Evolutionary conservation across 2,888 invertebrate species (phyloP).

Genomic region (Daptonema setosum): DNA sequence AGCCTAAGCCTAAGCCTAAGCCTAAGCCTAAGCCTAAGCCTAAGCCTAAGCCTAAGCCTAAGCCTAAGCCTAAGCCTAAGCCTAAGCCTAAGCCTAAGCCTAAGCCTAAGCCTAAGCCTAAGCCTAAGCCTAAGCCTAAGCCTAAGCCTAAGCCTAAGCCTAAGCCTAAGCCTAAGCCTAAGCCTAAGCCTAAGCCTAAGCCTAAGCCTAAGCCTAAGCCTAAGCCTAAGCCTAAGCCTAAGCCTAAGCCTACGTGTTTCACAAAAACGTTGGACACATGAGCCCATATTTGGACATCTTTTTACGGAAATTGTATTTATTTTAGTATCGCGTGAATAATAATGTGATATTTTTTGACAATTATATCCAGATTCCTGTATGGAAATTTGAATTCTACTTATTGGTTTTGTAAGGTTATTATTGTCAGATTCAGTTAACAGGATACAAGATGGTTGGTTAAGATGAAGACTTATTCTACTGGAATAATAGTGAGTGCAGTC

Average conservation of each 20-base stretch:
- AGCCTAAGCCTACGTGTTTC: conserved; percentile 1
- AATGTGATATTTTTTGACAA: too few species aligned
- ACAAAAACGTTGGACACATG: too few species aligned
- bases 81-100: neutral
- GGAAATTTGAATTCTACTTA: too few species aligned
- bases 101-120: neutral
- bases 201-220: conserved; percentile 2
- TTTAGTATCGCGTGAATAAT: too few species aligned
- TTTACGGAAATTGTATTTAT: too few species aligned
- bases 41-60: conserved; percentile 1
- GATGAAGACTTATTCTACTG: too few species aligned
- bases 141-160: conserved; percentile 1
- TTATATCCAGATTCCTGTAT: too few species aligned
- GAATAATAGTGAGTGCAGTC: too few species aligned
- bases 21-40: neutral
- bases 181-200: conserved; percentile 2
- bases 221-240: conserved; percentile 2
- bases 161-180: conserved; percentile 3
- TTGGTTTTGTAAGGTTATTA: too few species aligned
- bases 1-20: neutral
- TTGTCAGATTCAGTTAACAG: too few species aligned
- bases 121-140: conserved; percentile 1
- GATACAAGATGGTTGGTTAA: too few species aligned
- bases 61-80: conserved; percentile 1
- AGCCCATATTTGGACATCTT: too few species aligned